Evolutionary conservation across 2,888 invertebrate species (phyloP).

Genomic region (Psococerastis gibbosa): DNA sequence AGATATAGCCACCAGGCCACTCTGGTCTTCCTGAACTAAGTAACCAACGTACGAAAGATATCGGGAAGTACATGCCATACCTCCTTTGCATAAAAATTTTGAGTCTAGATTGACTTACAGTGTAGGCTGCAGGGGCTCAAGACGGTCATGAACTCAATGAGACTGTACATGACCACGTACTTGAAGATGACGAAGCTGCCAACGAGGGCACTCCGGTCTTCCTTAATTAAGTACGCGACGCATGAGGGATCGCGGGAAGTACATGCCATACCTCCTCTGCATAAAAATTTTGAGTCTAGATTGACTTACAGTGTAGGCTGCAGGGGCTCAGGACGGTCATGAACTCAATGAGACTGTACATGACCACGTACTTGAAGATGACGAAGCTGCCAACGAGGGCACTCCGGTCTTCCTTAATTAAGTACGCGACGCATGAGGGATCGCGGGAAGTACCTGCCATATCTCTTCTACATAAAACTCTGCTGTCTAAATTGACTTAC

Average conservation of each 20-base stretch:
- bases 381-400: conserved; percentile 79
- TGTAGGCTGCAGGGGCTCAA: conserved; percentile 51
- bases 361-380: conserved; percentile 80
- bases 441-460: too few relatives aligned
- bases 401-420: conserved; percentile 68
- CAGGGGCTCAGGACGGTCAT: conserved; percentile 57
- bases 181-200: conserved; percentile 83
- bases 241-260: conserved; percentile 75
- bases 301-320: conserved; percentile 41
- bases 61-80: too few relatives aligned
- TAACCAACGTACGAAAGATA: conserved; percentile 67
- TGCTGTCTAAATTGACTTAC: conserved; percentile 28
- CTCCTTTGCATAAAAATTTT: background rate
- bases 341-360: conserved; percentile 79
- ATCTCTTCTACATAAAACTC: conserved; percentile 1
- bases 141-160: conserved; percentile 74
- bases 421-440: conserved; percentile 59
- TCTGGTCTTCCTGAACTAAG: conserved; percentile 65
- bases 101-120: conserved; percentile 29
- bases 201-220: conserved; percentile 72
- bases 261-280: background rate
- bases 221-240: conserved; percentile 56
- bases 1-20: conserved; percentile 73
- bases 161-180: conserved; percentile 76
- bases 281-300: conserved; percentile 8